Base-by-base conservation (phyloP, 2,113 vertebrate species). In the Corapipo altera region DNA sequence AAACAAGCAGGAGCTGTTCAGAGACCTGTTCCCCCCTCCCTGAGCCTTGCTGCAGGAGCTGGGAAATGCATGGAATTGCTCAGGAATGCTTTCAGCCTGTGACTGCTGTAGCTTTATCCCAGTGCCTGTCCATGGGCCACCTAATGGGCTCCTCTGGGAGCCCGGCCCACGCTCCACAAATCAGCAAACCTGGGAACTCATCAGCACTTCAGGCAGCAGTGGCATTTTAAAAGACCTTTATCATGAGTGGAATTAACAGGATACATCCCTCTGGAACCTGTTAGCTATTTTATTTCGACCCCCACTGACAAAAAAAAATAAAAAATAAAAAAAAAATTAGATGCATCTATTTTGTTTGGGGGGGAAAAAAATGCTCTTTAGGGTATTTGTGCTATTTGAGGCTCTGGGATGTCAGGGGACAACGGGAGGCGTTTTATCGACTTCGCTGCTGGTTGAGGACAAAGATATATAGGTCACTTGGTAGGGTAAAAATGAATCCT, bases 81-180 rank as follows among this genome's bases (percentile, higher is more conserved):
- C 74, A 81, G 92, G 85, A 92, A 97, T 91, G 92, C 91, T 95
- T 71, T 52, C 76, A 87, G 78, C 84, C 93, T 94, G 69, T 79
- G 93, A 85, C 88, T 94, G 96, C 39, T 12, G 4, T 44, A 65
- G 74, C 22, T 82, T 74, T 91, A 83, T 64, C 39, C 58, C 48
- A 79, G 91, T 73, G 52, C 91, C 91, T 96, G 86, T 91, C 95
- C 93, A 92, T 73, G 94, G 96, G 96, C 78, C 41, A 27, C 32
- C 95, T 98, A 97, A 98, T 97, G 97, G 97, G 96, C 82, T 98
- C 97, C 96, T 19, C n/a, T 85, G 97, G 98, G 97, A 98, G 41
- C 7, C 9, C 2, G 4, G 10, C 8, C 79, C 65, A 33, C 4
- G 2, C 37, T 59, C 93, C 54, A 13, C 62, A 16, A 83, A 92